Evolutionary conservation across 2,797 vertebrate genomes (phyloP).

Genomic region (Lagodon rhomboides): DNA sequence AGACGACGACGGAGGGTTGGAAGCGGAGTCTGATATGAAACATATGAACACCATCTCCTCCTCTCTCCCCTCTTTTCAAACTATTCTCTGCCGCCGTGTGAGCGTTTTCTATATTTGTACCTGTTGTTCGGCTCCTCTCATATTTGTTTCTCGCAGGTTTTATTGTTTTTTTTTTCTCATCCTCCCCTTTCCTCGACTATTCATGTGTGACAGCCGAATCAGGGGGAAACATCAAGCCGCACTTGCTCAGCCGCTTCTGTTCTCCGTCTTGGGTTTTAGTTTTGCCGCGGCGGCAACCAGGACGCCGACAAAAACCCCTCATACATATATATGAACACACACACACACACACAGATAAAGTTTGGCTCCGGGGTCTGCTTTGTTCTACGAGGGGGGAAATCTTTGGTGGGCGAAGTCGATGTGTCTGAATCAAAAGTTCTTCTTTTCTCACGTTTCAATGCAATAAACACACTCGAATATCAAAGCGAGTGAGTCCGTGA

Average conservation of each 20-base stretch:
- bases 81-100: not conserved
- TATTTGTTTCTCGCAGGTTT: conserved; percentile 37
- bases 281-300: conserved; percentile 1
- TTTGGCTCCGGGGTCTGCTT: conserved; percentile 45
- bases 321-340: conserved; percentile 9
- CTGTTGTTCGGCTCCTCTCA: conserved; percentile 23
- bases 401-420: conserved; percentile 14
- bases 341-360: not conserved
- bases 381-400: conserved; percentile 34
- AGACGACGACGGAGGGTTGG: not conserved
- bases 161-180: conserved; percentile 19
- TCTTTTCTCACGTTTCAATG: conserved; percentile 3
- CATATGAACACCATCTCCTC: too few species aligned
- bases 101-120: conserved; percentile 3
- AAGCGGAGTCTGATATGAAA: not conserved
- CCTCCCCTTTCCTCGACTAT: conserved; percentile 16
- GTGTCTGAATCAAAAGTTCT: conserved; percentile 36
- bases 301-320: conserved; percentile 7
- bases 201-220: conserved; percentile 50
- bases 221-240: conserved; percentile 38
- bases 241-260: conserved; percentile 27
- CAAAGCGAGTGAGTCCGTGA: conserved; percentile 13
- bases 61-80: not conserved
- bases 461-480: conserved; percentile 14
- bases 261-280: conserved; percentile 33